Conservation (phyloP, 2,113 vertebrate genomes). For the Falco punctatus region DNA sequence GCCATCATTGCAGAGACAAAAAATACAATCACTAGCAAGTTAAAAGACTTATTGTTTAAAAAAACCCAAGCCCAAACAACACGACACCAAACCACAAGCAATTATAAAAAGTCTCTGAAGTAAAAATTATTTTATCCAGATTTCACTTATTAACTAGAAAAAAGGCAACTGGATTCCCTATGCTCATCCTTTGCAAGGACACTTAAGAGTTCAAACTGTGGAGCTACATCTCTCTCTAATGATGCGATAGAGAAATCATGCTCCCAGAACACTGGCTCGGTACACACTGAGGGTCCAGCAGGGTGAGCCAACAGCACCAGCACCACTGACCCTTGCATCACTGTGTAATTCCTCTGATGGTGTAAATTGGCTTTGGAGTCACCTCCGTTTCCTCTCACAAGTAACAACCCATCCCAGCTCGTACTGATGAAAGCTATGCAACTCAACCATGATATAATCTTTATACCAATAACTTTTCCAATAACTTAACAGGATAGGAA, state of each 20-base stretch:
- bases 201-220: background rate
- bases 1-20: background rate
- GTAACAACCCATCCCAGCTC: background rate
- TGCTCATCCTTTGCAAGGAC: background rate
- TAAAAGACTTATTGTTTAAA: background rate
- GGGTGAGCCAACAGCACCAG: background rate
- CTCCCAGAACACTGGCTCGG: background rate
- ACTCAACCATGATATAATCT: background rate
- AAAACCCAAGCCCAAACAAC: background rate
- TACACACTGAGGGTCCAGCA: no score
- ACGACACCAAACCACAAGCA: background rate
- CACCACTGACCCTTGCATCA: background rate
- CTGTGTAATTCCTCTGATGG: accelerated
- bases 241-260: accelerated
- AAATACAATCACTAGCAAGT: background rate
- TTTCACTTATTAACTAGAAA: background rate
- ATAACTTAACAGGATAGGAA: background rate
- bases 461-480: background rate
- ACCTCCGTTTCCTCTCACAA: background rate
- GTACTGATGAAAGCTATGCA: background rate
- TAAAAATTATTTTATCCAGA: background rate
- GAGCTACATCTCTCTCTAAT: background rate
- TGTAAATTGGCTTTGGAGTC: background rate
- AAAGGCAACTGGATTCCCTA: background rate
- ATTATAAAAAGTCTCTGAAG: background rate